Evolutionary conservation across 1,140 invertebrate genomes (phyloP).

Genomic region (Cephus cinctus): DNA sequence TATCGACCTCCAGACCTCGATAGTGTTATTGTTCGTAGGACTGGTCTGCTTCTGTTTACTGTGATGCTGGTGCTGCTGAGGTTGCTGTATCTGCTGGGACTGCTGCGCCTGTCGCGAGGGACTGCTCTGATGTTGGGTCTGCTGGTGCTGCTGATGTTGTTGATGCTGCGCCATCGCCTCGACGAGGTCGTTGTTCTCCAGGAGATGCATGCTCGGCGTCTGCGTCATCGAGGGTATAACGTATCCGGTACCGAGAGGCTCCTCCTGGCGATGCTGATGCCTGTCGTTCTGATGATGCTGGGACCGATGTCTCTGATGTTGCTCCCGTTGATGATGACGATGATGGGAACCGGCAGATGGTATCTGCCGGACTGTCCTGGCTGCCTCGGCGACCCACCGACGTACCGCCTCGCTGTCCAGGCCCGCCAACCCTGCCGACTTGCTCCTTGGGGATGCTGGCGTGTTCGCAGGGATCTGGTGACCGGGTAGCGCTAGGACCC

Average conservation of each 20-base stretch:
- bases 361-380: constrained; percentile 49
- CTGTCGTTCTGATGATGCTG: constrained; percentile 19
- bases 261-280: constrained; percentile 26
- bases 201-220: constrained; percentile 53
- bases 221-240: constrained; percentile 50
- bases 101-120: background rate
- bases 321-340: constrained; percentile 16
- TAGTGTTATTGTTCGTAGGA: constrained; percentile 54
- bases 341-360: constrained; percentile 39
- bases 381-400: constrained; percentile 53
- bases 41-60: constrained; percentile 51
- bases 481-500: constrained; percentile 48
- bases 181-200: constrained; percentile 49
- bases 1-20: constrained; percentile 50
- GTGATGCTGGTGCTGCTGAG: constrained; percentile 27
- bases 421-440: constrained; percentile 54
- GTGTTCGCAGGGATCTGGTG: constrained; percentile 47
- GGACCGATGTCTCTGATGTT: constrained; percentile 16
- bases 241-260: constrained; percentile 33
- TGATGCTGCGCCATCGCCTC: constrained; percentile 38
- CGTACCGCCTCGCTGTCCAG: constrained; percentile 54
- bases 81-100: constrained; percentile 8
- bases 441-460: constrained; percentile 43
- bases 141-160: constrained; percentile 24
- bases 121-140: background rate